These are phyloP conservation scores for Ovis canadensis DNA, from an alignment of 2,113 vertebrate species.

Conservation along the genomic window DNA sequence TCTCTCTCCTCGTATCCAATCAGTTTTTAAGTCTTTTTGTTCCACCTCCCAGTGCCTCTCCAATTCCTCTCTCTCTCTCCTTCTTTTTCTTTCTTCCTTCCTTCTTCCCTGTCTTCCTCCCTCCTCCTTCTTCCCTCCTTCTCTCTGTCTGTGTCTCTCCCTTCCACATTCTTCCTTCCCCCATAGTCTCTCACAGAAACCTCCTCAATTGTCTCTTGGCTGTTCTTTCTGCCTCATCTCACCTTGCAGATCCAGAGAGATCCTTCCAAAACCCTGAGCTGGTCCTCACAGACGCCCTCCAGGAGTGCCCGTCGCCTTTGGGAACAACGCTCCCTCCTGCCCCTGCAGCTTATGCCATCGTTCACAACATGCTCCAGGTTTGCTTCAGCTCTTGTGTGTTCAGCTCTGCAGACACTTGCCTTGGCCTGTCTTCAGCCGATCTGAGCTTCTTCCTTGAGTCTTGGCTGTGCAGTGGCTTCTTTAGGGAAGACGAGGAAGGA, in stretches of 20 bases:
- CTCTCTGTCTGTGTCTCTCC: background rate
- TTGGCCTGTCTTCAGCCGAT: background rate
- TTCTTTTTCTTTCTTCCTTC: background rate
- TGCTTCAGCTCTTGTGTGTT: background rate
- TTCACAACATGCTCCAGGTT: background rate
- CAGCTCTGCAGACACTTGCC: background rate
- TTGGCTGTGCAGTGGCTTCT: background rate
- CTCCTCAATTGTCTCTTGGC: background rate
- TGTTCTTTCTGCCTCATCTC: background rate
- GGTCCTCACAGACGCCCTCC: background rate
- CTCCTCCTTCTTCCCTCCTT: background rate
- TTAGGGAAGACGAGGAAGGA: background rate
- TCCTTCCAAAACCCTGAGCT: background rate
- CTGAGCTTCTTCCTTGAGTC: background rate
- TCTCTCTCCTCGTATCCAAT: background rate
- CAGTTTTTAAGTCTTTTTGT: background rate
- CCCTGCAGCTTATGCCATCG: background rate
- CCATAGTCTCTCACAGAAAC: background rate
- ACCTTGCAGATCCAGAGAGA: background rate
- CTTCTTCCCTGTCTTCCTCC: background rate
- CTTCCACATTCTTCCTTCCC: background rate
- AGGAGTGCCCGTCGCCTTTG: too few species aligned
- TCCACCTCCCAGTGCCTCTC: background rate
- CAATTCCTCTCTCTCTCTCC: background rate
- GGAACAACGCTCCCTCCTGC: background rate